Evolutionary conservation across 2,113 vertebrate species (phyloP), one percentile per base, ranked within the genome.

Genomic region (Pseudopodoces humilis): DNA sequence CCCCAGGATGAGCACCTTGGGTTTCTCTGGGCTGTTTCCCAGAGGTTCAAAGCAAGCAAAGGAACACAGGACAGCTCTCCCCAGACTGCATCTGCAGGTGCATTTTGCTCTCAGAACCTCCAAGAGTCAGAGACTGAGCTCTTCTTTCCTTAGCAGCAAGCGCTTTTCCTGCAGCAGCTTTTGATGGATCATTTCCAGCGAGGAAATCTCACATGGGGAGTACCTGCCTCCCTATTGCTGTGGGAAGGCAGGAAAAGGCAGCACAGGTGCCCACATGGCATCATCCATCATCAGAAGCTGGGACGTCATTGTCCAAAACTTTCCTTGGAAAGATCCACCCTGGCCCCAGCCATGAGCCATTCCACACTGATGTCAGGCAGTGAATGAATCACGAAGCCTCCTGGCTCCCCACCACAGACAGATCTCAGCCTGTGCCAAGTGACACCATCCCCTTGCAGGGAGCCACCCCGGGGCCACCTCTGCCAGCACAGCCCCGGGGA

Each of bases 191-290:
- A 8, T 60, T 88, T 33, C 60, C 52, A 49, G 24, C 0, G 9
- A 58, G 76, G 47, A 77, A 78, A 27, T 24, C 71, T 83, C 15
- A 1, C 12, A 0, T 2, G 58, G 58, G 79, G 30, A 71, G 22
- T 11, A 20, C 52, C 28, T 8, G 14, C 15, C n/a, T 23, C n/a
- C 11, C 0, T 3, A 0, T 1, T n/a, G 39, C 56, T 16, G 59
- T 13, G 83, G 62, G 28, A 35, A 60, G 75, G 60, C 77, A 77
- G 87, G 41, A 65, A 35, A 10, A 3, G 60, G 86, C 68, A 76
- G 59, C 2, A 1, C 21, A 4, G 7, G 39, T 49, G 46, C 31
- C 70, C 63, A n/a, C 3, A 2, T 33, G 70, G 41, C 15, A 56
- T 63, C 75, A 35, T 18, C 53, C 18, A 14, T 3, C 11, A 0